Evolutionary conservation across 2,113 vertebrate species (phyloP).

Genomic region (Capreolus pygargus): DNA sequence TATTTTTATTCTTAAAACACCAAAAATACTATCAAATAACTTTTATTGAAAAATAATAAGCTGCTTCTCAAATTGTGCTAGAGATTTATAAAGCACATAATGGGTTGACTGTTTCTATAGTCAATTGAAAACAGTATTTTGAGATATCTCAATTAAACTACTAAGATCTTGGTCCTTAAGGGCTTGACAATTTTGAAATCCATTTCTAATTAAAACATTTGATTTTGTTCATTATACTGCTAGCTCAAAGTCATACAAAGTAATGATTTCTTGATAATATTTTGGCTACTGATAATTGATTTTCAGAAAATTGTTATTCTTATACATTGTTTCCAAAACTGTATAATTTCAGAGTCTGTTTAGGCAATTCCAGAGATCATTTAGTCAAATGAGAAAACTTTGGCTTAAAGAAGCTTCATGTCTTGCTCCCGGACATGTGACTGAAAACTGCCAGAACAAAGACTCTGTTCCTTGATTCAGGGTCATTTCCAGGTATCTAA

Average conservation of each 20-base stretch:
- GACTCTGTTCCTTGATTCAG: neutral
- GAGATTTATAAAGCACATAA: neutral
- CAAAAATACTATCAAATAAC: neutral
- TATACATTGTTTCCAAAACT: neutral
- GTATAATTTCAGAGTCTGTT: neutral
- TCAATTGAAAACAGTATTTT: neutral
- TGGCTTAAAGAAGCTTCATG: neutral
- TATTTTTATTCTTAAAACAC: neutral
- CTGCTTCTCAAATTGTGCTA: neutral
- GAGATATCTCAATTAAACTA: neutral
- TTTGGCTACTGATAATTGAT: neutral
- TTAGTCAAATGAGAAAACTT: neutral
- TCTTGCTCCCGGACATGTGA: neutral
- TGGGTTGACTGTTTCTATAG: neutral
- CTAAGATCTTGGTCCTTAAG: neutral
- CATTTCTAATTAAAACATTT: neutral
- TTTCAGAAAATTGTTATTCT: neutral
- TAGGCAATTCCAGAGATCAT: neutral
- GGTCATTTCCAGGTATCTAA: neutral
- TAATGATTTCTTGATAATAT: neutral
- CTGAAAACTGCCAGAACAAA: neutral
- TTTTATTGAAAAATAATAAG: neutral
- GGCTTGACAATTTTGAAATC: neutral
- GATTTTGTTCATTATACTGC: neutral
- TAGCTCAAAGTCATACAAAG: neutral